phyloP scores from a whole-genome alignment of 1,140 invertebrate species.

The Doryteuthis pealeii region DNA sequence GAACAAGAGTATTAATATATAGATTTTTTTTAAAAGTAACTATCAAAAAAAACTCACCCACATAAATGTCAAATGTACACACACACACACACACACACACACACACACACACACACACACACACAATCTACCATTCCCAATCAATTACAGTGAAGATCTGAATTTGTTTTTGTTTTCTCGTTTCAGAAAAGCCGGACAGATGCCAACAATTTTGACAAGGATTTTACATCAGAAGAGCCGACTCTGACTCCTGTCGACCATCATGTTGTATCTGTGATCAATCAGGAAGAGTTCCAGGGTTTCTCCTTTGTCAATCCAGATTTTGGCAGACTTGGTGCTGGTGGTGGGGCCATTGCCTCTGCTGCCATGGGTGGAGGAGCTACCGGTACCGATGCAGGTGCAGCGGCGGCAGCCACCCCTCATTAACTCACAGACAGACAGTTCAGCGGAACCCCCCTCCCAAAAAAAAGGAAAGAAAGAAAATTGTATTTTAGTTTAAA shows the following conservation, averaged over 20 bases:
- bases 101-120: too few relatives aligned
- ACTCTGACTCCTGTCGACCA: conserved; percentile 89
- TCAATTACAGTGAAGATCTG: too few relatives aligned
- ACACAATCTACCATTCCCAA: too few relatives aligned
- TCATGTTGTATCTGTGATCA: conserved; percentile 87
- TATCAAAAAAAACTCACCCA: too few relatives aligned
- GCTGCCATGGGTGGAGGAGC: not conserved
- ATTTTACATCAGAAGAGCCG: conserved; percentile 98
- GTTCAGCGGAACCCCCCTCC: too few relatives aligned
- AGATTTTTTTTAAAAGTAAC: too few relatives aligned
- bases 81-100: too few relatives aligned
- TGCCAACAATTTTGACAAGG: conserved; percentile 97
- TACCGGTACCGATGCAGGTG: not conserved
- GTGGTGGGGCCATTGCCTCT: too few relatives aligned
- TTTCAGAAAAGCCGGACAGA: conserved; percentile 94
- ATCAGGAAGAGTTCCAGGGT: conserved; percentile 95
- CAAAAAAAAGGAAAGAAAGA: not conserved
- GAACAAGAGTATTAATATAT: too few relatives aligned
- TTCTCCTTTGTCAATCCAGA: conserved; percentile 96
- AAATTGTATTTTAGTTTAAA: not conserved
- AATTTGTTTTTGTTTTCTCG: conserved; percentile 21
- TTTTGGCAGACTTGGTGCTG: conserved; percentile 61
- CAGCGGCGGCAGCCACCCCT: not conserved
- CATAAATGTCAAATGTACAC: too few relatives aligned
- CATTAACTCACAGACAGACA: not conserved